A percentile compares a stretch with the other conserved stretches of the same genome.
Evolutionary conservation across 2,888 invertebrate genomes (phyloP).

Genomic region (Dioctria linearis): DNA sequence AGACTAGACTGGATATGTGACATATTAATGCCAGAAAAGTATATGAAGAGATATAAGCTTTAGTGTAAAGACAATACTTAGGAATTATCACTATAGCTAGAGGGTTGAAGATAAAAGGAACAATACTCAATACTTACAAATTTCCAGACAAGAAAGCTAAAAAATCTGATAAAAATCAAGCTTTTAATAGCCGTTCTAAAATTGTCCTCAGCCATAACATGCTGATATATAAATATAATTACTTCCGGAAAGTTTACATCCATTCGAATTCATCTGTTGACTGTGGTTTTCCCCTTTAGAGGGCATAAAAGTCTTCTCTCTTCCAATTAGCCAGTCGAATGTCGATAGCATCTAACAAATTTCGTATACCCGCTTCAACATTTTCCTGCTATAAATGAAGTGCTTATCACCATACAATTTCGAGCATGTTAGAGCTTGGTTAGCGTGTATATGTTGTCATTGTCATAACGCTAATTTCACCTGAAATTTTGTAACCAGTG

Average conservation of each 20-base stretch:
- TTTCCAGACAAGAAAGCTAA: too few species aligned
- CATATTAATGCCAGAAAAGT: too few species aligned
- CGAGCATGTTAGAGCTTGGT: conserved; percentile 34
- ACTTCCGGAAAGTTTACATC: conserved; percentile 29
- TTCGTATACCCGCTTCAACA: conserved; percentile 10
- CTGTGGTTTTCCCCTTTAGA: conserved; percentile 4
- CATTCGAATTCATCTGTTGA: conserved; percentile 7
- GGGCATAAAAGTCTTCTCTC: neutral
- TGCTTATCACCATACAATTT: conserved; percentile 44
- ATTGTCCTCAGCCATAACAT: neutral
- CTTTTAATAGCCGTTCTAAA: neutral
- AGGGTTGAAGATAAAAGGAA: too few species aligned
- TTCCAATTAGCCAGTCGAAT: conserved; percentile 1
- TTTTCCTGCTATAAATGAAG: conserved; percentile 22
- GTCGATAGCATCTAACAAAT: conserved; percentile 25
- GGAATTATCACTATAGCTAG: too few species aligned
- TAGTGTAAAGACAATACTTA: too few species aligned
- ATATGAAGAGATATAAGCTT: neutral
- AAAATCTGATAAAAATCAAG: neutral
- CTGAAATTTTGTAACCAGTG: conserved; percentile 48
- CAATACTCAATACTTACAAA: too few species aligned
- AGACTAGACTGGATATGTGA: too few species aligned
- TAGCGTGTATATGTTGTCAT: conserved; percentile 39
- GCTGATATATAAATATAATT: conserved; percentile 6
- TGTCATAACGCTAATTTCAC: conserved; percentile 37